Percentiles rank a stretch among this genome's conserved stretches.
Conservation (phyloP, 2,888 invertebrate genomes). For the Trissoscelio sp. region DNA sequence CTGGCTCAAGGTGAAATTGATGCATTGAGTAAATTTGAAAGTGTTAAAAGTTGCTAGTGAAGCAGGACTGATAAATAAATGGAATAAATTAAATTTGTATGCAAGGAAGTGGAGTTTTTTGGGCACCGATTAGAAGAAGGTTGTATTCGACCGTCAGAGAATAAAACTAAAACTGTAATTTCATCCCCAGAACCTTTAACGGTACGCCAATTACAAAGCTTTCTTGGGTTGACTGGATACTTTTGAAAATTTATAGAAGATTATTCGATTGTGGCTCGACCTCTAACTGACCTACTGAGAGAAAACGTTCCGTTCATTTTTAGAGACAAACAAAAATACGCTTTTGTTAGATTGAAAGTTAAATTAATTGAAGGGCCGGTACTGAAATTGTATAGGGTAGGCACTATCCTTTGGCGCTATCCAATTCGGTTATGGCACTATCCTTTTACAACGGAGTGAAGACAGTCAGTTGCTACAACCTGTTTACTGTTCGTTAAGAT, state of each 20-base stretch:
- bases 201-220: slow-evolving; percentile 51
- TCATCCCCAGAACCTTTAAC: slow-evolving; percentile 23
- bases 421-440: slow-evolving; percentile 63
- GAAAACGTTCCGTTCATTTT: background rate
- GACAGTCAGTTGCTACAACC: slow-evolving; percentile 70
- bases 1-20: background rate
- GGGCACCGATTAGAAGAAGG: background rate
- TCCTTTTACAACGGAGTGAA: slow-evolving; percentile 67
- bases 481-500: slow-evolving; percentile 41
- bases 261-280: slow-evolving; percentile 15
- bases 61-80: slow-evolving; percentile 15
- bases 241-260: slow-evolving; percentile 61
- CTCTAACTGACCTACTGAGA: background rate
- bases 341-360: background rate
- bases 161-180: background rate
- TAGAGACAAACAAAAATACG: background rate
- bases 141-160: background rate
- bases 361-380: background rate
- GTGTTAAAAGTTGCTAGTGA: background rate
- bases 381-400: background rate
- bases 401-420: no score
- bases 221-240: no score
- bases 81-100: slow-evolving; percentile 7
- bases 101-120: background rate
- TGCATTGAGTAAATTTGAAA: background rate